Percentiles rank a stretch among this genome's conserved stretches.
phyloP scores from a whole-genome alignment of 2,797 vertebrate species.

The Epinephelus malabaricus region DNA sequence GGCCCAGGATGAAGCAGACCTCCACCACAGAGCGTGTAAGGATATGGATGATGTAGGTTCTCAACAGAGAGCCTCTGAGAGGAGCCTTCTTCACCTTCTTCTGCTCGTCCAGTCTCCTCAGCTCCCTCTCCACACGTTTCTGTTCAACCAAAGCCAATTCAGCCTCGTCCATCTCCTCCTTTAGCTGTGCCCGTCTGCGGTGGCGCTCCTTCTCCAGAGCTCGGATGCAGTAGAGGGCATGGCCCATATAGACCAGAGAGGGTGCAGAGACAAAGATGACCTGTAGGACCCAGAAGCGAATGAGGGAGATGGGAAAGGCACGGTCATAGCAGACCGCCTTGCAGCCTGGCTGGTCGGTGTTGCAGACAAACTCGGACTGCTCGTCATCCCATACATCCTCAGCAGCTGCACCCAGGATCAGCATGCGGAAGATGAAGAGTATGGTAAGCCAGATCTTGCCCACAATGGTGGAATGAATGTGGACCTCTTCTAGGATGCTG shows the following conservation, averaged over 20 bases:
- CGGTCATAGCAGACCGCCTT: conserved; percentile 93
- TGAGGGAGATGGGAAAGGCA: conserved; percentile 95
- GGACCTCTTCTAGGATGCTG: conserved; percentile 95
- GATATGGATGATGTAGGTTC: conserved; percentile 95
- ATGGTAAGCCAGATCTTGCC: conserved; percentile 98
- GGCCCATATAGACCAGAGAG: conserved; percentile 95
- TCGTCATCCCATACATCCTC: conserved; percentile 97
- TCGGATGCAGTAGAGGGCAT: conserved; percentile 92
- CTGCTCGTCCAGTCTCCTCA: conserved; percentile 91
- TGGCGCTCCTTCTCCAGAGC: conserved; percentile 92
- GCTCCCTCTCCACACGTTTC: conserved; percentile 89
- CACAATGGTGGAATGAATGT: conserved; percentile 94
- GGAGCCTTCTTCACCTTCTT: conserved; percentile 93
- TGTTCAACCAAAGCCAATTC: conserved; percentile 87
- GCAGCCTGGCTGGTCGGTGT: conserved; percentile 96
- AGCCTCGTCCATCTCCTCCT: conserved; percentile 87
- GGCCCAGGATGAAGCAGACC: conserved; percentile 94
- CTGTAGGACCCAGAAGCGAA: conserved; percentile 96
- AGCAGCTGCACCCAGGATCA: conserved; percentile 93
- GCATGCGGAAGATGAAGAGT: conserved; percentile 96
- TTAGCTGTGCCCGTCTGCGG: conserved; percentile 86
- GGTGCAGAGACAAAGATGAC: conserved; percentile 96
- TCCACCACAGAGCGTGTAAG: conserved; percentile 93
- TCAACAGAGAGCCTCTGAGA: conserved; percentile 91
- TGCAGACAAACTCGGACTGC: conserved; percentile 94